Conservation (phyloP, 2,888 invertebrate species). For the Diplolepis rosae region DNA sequence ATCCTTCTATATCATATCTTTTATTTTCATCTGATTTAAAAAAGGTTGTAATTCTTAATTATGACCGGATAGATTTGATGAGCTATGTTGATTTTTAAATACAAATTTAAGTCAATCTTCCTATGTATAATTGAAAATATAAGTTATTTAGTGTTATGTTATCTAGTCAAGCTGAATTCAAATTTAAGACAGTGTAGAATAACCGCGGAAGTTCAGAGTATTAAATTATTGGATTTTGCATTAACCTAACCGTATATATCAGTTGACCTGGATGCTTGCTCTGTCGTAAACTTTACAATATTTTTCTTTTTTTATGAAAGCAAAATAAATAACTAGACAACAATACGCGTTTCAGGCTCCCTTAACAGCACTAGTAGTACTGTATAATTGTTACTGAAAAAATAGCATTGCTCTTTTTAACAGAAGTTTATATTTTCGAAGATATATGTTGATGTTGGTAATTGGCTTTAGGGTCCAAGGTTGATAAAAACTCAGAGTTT, state of each 20-base stretch:
- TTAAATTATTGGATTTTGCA: constrained; percentile 22
- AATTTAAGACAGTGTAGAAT: constrained; percentile 15
- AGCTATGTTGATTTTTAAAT: no score
- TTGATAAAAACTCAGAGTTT: no score
- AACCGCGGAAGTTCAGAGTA: not conserved
- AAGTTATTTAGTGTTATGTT: no score
- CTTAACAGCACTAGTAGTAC: no score
- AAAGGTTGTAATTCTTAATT: not conserved
- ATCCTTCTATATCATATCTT: not conserved
- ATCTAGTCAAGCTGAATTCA: not conserved
- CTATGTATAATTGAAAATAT: no score
- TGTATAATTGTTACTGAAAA: no score
- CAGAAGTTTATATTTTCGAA: no score
- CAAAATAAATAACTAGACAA: not conserved
- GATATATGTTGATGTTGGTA: no score
- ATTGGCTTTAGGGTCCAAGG: no score
- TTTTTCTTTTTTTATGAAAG: not conserved
- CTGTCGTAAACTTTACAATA: not conserved
- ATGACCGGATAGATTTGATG: no score
- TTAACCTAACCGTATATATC: constrained; percentile 9
- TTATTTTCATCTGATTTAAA: not conserved
- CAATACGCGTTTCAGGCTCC: not conserved
- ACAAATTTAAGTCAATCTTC: no score
- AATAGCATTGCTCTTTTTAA: no score
- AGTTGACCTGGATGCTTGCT: constrained; percentile 1